Conservation (phyloP, 53 echinoderm and acorn worm species). For the Mesocentrotus franciscanus region DNA sequence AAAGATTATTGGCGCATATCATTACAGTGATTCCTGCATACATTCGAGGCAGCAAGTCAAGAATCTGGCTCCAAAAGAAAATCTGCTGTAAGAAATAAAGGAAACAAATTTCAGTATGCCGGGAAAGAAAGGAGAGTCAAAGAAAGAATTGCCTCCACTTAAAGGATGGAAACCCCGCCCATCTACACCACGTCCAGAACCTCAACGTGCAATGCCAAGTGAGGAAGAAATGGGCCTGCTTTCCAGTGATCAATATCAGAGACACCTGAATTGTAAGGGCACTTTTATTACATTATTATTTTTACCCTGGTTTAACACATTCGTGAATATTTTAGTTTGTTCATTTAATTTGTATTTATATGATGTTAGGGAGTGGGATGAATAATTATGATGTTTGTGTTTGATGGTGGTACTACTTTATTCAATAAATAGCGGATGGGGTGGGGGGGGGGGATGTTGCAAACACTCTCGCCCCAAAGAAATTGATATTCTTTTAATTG, state of each 20-base stretch:
- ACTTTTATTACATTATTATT: neutral
- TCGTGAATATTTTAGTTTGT: neutral
- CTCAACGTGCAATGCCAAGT: neutral
- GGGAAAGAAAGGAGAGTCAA: neutral
- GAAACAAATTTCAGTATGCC: neutral
- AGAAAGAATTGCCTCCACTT: neutral
- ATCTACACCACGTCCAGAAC: neutral
- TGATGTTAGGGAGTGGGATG: neutral
- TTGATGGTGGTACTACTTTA: too few species aligned
- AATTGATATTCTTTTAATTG: too few species aligned
- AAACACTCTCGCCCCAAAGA: too few species aligned
- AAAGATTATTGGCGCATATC: too few species aligned
- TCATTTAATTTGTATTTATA: neutral
- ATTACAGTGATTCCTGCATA: neutral
- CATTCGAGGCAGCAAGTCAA: neutral
- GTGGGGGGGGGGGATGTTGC: too few species aligned
- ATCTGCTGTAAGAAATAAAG: neutral
- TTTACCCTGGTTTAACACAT: neutral
- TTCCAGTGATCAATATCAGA: neutral
- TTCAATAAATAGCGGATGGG: too few species aligned
- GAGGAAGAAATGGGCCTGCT: neutral
- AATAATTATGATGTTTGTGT: neutral
- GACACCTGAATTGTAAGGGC: neutral
- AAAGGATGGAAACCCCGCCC: neutral
- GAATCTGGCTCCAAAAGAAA: neutral